These are phyloP conservation scores for Papilio aristodemus DNA, from an alignment of 1,140 invertebrate species.

Conservation along the genomic window DNA sequence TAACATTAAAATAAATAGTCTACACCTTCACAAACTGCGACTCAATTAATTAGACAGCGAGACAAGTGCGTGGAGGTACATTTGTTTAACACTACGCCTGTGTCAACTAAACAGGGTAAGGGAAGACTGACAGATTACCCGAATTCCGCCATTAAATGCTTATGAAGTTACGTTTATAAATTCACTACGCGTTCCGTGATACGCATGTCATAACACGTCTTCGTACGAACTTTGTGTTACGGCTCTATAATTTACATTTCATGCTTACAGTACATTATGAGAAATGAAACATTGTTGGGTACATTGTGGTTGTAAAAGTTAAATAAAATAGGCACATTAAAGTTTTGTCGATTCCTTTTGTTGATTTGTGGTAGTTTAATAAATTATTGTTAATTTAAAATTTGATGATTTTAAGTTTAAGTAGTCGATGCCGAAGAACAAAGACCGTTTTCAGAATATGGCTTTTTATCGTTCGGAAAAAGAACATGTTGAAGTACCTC, in stretches of 20 bases:
- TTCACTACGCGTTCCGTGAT: constrained; percentile 36
- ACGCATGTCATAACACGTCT: constrained; percentile 39
- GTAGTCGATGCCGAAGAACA: too few species aligned
- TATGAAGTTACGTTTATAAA: constrained; percentile 53
- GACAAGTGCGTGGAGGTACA: constrained; percentile 40
- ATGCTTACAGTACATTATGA: constrained; percentile 29
- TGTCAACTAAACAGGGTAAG: constrained; percentile 43
- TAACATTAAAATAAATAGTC: constrained; percentile 12
- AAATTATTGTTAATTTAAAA: not conserved
- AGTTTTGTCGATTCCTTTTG: not conserved
- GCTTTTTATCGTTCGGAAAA: too few species aligned
- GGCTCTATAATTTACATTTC: constrained; percentile 10
- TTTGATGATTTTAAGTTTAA: not conserved
- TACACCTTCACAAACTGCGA: constrained; percentile 12
- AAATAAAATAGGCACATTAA: constrained; percentile 21
- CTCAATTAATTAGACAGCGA: constrained; percentile 43
- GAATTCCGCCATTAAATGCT: constrained; percentile 50
- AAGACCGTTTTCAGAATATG: too few species aligned
- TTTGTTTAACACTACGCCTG: constrained; percentile 47
- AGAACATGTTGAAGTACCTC: too few species aligned
- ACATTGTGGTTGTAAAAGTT: constrained; percentile 18
- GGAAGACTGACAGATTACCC: constrained; percentile 59
- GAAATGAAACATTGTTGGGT: not conserved
- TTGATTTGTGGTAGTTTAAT: not conserved
- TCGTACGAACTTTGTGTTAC: constrained; percentile 36